Evolutionary conservation across 2,888 invertebrate species (phyloP).

Genomic region (Acronicta alni): DNA sequence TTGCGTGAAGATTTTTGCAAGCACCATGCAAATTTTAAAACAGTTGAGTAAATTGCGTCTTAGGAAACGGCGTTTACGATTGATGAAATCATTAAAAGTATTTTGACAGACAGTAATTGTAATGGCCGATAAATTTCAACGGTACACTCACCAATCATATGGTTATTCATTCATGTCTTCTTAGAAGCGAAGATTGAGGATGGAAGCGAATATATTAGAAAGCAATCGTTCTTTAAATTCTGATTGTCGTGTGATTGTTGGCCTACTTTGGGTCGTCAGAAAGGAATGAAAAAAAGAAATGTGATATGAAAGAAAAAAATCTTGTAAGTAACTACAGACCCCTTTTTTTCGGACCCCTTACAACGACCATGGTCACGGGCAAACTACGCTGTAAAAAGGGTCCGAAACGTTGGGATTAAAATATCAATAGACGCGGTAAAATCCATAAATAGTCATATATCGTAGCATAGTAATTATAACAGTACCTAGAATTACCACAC

Average conservation of each 20-base stretch:
- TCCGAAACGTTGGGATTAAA: no score
- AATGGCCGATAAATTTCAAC: conserved; percentile 36
- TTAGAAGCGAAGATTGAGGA: conserved; percentile 41
- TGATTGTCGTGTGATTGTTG: conserved; percentile 28
- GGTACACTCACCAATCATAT: conserved; percentile 36
- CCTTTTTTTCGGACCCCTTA: no score
- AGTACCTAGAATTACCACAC: no score
- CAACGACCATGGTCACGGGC: no score
- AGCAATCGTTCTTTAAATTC: conserved; percentile 29
- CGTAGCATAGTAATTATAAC: no score
- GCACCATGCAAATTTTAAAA: conserved; percentile 62
- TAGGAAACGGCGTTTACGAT: conserved; percentile 46
- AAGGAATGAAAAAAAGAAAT: neutral
- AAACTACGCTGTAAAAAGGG: no score
- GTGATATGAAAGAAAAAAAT: no score
- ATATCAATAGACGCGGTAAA: no score
- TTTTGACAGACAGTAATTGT: conserved; percentile 43
- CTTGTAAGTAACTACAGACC: no score
- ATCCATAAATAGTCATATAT: no score
- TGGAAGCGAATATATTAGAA: conserved; percentile 50
- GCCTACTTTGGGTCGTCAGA: conserved; percentile 16
- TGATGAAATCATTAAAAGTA: conserved; percentile 47
- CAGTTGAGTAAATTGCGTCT: conserved; percentile 52
- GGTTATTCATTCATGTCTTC: conserved; percentile 48
- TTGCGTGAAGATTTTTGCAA: conserved; percentile 57